Evolutionary conservation across 1,140 invertebrate genomes (phyloP), one percentile per base, ranked within the genome.

Genomic region (Linepithema humile): DNA sequence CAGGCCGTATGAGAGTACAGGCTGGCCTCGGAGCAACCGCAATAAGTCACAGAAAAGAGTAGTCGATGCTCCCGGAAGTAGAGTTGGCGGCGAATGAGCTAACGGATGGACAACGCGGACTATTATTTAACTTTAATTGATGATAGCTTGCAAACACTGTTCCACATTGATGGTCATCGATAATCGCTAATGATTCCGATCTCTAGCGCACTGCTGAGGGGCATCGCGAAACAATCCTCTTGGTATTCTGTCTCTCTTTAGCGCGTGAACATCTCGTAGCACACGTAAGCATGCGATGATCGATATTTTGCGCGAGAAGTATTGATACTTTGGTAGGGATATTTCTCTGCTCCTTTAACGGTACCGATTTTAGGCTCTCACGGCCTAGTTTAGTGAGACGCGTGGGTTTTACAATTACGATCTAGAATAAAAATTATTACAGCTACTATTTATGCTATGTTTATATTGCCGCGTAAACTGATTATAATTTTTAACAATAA

Each of bases 61-160:
- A 65, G 72, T 77, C 72, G 75, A 86, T 86, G 75, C 78, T 85
- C 86, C 86, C 85, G 85, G 86, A 88, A 88, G 86, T 57, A 32
- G 57, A 57, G 53, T 40, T 29, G 23, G 38, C 62, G 43, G 45
- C 50, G 67, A 77, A 60, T 69, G 45, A 70, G 45, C 59, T 73
- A 88, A 87, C 65, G 73, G 82, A 88, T 69, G 73, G 67, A 87
- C 85, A 87, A 84, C 67, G 38, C 53, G 67, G 53, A 64, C 86
- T 87, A 88, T 88, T 84, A 84, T 82, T 87, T 84, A 84, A 88
- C 59, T 87, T 17, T 88, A 88, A 88, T 88, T 88, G 84, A 88
- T 88, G 87, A 85, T 77, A 84, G 72, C 45, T 85, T 38, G 65
- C 57, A 50, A 70, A 32, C 12, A 15, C 62, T 86, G 85, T 87